Percentiles rank a stretch among this genome's conserved stretches.
These are phyloP conservation scores for Champsocephalus gunnari DNA, from an alignment of 2,797 vertebrate genomes.

Conservation along the genomic window DNA sequence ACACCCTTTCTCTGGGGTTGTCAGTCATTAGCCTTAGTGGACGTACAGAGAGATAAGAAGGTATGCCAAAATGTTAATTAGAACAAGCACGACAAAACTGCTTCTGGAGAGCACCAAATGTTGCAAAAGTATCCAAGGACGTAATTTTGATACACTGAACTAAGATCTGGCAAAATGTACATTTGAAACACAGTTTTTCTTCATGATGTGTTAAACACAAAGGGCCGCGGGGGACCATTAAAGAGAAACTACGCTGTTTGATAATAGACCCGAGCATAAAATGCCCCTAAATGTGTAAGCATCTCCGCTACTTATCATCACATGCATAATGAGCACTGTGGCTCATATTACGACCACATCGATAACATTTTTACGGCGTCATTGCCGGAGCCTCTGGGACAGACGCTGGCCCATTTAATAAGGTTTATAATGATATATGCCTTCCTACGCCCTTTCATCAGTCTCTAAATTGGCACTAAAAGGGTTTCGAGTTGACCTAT, in stretches of 20 bases:
- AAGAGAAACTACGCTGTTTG: constrained; percentile 54
- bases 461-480: constrained; percentile 78
- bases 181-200: background rate
- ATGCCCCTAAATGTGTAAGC: constrained; percentile 73
- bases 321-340: constrained; percentile 63
- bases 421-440: constrained; percentile 75
- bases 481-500: constrained; percentile 79
- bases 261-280: constrained; percentile 66
- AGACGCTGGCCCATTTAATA: constrained; percentile 74
- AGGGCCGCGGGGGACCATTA: constrained; percentile 50
- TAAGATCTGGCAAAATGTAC: constrained; percentile 4
- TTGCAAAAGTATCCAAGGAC: background rate
- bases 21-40: constrained; percentile 11
- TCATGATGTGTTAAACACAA: constrained; percentile 44
- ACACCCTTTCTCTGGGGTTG: background rate
- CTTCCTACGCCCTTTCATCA: constrained; percentile 80
- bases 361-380: constrained; percentile 73
- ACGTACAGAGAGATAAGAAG: constrained; percentile 4
- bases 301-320: constrained; percentile 61
- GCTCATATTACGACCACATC: constrained; percentile 63
- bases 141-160: constrained; percentile 11
- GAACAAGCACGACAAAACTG: background rate
- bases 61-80: background rate
- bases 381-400: constrained; percentile 68
- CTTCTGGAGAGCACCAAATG: background rate